Percentiles rank a stretch among this genome's conserved stretches.
These are phyloP conservation scores for Sialis lutaria DNA, from an alignment of 2,888 invertebrate species.

Conservation along the genomic window DNA sequence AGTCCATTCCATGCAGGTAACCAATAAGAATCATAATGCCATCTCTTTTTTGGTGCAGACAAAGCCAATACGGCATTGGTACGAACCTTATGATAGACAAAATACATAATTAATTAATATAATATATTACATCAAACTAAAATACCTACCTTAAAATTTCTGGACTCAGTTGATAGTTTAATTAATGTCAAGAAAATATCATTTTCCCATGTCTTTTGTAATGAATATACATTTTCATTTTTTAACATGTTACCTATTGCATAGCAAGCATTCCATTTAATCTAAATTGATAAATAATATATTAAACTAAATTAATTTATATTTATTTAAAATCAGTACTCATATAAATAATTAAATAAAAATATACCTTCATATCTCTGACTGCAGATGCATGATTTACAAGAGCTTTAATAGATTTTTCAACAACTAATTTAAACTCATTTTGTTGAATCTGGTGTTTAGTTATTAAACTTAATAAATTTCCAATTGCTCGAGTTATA, in stretches of 20 bases:
- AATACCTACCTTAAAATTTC: slow-evolving; percentile 23
- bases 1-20: slow-evolving; percentile 49
- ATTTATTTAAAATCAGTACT: background rate
- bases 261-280: slow-evolving; percentile 85
- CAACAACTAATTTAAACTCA: slow-evolving; percentile 33
- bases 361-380: slow-evolving; percentile 57
- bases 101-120: slow-evolving; percentile 40
- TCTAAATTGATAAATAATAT: slow-evolving; percentile 19
- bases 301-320: background rate
- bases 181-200: slow-evolving; percentile 14
- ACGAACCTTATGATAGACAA: slow-evolving; percentile 76
- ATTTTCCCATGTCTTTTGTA: slow-evolving; percentile 30
- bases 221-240: slow-evolving; percentile 32
- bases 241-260: slow-evolving; percentile 67
- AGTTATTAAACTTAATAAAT: slow-evolving; percentile 48
- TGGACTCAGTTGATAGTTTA: slow-evolving; percentile 20
- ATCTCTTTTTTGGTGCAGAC: slow-evolving; percentile 37
- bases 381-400: slow-evolving; percentile 50
- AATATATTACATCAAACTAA: background rate
- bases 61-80: slow-evolving; percentile 72
- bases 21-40: slow-evolving; percentile 44
- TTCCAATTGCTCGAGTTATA: slow-evolving; percentile 66
- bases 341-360: background rate
- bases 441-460: slow-evolving; percentile 28
- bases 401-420: slow-evolving; percentile 44